Conservation (phyloP, 1,140 invertebrate genomes). For the Whitmania pigra region DNA sequence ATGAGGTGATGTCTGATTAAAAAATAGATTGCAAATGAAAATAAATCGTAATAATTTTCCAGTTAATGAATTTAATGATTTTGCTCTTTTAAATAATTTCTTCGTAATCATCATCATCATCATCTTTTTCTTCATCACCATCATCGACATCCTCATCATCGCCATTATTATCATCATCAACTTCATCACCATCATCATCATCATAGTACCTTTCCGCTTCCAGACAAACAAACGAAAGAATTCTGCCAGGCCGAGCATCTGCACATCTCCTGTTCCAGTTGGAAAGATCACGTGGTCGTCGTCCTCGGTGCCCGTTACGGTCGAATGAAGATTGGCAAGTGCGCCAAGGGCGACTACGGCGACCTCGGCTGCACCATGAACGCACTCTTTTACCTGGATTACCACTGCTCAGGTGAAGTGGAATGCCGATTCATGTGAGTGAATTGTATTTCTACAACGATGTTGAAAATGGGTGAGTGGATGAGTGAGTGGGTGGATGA, state of each 20-base stretch:
- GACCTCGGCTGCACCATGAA: slow-evolving; percentile 20
- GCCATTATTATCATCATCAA: slow-evolving; percentile 21
- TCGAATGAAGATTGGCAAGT: slow-evolving; percentile 18
- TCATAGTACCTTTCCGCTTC: not conserved
- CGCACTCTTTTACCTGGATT: slow-evolving; percentile 19
- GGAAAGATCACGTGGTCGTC: not conserved
- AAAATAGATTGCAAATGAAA: too few relatives aligned
- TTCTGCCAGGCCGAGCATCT: slow-evolving; percentile 13
- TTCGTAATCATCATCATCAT: slow-evolving; percentile 1
- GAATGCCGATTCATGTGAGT: slow-evolving; percentile 17
- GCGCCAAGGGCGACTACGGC: slow-evolving; percentile 22
- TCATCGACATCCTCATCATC: slow-evolving; percentile 19
- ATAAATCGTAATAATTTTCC: not conserved
- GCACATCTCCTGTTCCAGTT: not conserved
- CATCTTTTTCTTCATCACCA: slow-evolving; percentile 22
- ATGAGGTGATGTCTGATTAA: not conserved
- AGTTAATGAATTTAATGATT: too few relatives aligned
- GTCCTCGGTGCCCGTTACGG: not conserved
- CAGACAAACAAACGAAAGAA: slow-evolving; percentile 1
- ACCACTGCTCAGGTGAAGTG: slow-evolving; percentile 17
- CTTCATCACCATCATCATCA: slow-evolving; percentile 23
- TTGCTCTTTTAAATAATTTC: too few relatives aligned
- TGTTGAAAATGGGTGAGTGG: not conserved
- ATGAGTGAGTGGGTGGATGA: not conserved
- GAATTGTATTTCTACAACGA: not conserved